Evolutionary conservation across 2,113 vertebrate genomes (phyloP).

Genomic region (Syngnathus scovelli): DNA sequence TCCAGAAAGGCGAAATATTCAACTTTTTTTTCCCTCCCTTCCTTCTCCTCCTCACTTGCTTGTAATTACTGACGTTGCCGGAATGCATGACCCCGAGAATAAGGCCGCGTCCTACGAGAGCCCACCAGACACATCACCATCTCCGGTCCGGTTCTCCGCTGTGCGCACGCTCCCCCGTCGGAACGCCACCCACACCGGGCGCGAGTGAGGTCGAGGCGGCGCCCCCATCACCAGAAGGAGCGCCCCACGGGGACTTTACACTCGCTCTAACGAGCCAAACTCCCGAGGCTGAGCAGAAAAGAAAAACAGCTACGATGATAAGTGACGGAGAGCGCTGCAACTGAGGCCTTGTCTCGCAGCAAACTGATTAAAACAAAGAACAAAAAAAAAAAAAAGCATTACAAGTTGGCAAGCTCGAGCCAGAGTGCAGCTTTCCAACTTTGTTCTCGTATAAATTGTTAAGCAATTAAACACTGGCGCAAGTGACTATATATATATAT

Average conservation of each 20-base stretch:
- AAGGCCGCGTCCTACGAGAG: slow-evolving; percentile 69
- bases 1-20: slow-evolving; percentile 66
- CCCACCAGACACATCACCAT: slow-evolving; percentile 63
- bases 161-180: slow-evolving; percentile 54
- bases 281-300: slow-evolving; percentile 58
- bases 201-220: slow-evolving; percentile 66
- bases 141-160: slow-evolving; percentile 60
- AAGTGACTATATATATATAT: slow-evolving; percentile 21
- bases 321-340: slow-evolving; percentile 59
- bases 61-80: slow-evolving; percentile 74
- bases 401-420: slow-evolving; percentile 49
- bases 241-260: slow-evolving; percentile 48
- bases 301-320: slow-evolving; percentile 43
- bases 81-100: slow-evolving; percentile 74
- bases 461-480: slow-evolving; percentile 54
- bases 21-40: slow-evolving; percentile 40
- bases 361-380: slow-evolving; percentile 60
- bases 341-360: slow-evolving; percentile 50
- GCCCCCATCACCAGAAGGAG: slow-evolving; percentile 65
- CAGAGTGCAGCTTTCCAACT: slow-evolving; percentile 50
- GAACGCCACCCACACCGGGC: slow-evolving; percentile 70
- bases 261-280: slow-evolving; percentile 64
- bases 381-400: slow-evolving; percentile 49
- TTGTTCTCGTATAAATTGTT: slow-evolving; percentile 57
- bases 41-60: slow-evolving; percentile 47